A percentile compares a stretch with the other conserved stretches of the same genome.
phyloP scores from a whole-genome alignment of 2,888 invertebrate genomes.

The Lampropteryx suffumata region DNA sequence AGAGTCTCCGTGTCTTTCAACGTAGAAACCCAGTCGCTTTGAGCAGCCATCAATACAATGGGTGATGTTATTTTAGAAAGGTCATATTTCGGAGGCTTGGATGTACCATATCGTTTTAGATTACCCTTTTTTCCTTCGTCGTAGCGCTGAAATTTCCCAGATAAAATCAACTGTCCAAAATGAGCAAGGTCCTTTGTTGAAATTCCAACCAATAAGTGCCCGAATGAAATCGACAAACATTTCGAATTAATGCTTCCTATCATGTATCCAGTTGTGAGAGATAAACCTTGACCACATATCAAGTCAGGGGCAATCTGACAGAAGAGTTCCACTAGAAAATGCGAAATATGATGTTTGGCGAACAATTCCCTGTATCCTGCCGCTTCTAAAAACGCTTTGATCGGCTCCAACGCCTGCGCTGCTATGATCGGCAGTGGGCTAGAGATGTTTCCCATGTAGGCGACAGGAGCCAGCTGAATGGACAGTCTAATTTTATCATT shows the following conservation, averaged over 20 bases:
- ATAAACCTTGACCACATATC: constrained; percentile 82
- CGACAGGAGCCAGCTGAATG: constrained; percentile 69
- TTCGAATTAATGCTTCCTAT: constrained; percentile 75
- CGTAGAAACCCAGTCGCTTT: constrained; percentile 85
- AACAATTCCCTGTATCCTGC: constrained; percentile 85
- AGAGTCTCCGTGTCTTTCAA: constrained; percentile 81
- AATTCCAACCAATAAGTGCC: constrained; percentile 79
- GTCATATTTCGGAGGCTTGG: constrained; percentile 63
- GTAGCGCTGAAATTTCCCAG: constrained; percentile 61
- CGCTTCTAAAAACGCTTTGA: constrained; percentile 52
- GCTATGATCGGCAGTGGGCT: constrained; percentile 47
- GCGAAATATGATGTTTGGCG: constrained; percentile 75
- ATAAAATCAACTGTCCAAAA: constrained; percentile 75
- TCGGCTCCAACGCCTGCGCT: constrained; percentile 37
- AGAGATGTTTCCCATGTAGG: constrained; percentile 77
- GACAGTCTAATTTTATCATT: constrained; percentile 81
- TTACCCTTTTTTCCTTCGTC: constrained; percentile 63
- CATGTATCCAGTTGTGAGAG: constrained; percentile 82
- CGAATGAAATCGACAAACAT: constrained; percentile 76
- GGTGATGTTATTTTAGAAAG: constrained; percentile 59
- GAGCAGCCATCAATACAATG: constrained; percentile 58
- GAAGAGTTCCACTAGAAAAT: constrained; percentile 58
- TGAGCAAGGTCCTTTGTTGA: constrained; percentile 74
- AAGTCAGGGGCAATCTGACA: constrained; percentile 64
- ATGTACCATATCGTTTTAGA: constrained; percentile 55